Evolutionary conservation across 2,113 vertebrate genomes (phyloP).

Genomic region (Trachemys scripta): DNA sequence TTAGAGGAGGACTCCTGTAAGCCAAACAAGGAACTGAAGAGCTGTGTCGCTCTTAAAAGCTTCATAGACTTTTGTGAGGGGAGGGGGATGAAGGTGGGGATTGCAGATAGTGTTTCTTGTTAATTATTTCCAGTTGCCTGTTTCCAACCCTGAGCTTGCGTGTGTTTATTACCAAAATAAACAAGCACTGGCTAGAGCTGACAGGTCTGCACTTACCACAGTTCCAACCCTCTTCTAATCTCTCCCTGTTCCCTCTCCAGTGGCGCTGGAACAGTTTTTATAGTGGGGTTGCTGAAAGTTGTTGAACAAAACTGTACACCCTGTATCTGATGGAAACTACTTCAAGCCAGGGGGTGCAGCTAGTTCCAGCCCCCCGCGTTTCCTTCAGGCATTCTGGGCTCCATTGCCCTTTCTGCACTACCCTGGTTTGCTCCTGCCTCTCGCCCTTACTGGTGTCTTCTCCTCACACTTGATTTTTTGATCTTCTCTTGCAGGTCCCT

Average conservation of each 20-base stretch:
- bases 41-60: neutral
- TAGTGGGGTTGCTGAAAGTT: neutral
- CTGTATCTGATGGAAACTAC: neutral
- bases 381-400: neutral
- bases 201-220: neutral
- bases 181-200: neutral
- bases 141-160: neutral
- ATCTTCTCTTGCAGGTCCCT: neutral
- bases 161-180: conserved; percentile 28
- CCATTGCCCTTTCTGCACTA: neutral
- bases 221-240: neutral
- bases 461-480: neutral
- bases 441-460: neutral
- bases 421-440: neutral
- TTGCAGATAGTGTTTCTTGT: neutral
- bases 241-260: neutral
- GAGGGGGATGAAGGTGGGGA: neutral
- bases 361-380: neutral
- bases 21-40: neutral
- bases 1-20: neutral
- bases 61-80: neutral
- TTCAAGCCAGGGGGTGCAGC: neutral
- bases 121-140: conserved; percentile 29
- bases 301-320: neutral
- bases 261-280: neutral